A percentile compares a stretch with the other conserved stretches of the same genome.
Evolutionary conservation across 2,888 invertebrate species (phyloP).

Genomic region (Philopedon plagiatum): DNA sequence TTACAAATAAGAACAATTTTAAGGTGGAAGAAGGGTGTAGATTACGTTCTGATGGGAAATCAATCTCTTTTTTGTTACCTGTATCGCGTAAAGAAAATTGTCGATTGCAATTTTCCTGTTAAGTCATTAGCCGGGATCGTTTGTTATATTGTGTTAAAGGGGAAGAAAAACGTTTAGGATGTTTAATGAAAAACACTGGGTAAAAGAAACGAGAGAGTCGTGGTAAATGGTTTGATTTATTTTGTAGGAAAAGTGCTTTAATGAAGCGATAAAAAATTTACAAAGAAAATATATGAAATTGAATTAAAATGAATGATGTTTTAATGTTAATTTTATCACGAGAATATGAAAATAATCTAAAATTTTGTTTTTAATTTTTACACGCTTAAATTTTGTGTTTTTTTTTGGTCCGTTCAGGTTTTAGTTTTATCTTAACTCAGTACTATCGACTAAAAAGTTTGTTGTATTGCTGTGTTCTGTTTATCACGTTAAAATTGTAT

Average conservation of each 20-base stretch:
- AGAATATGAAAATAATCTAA: no score
- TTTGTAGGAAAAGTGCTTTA: neutral
- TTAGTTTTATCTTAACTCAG: no score
- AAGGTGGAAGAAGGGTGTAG: conserved; percentile 42
- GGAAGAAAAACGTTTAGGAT: conserved; percentile 23
- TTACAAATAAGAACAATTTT: conserved; percentile 47
- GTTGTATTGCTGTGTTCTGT: no score
- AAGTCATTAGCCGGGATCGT: conserved; percentile 41
- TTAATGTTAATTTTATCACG: no score
- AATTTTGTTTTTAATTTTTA: no score
- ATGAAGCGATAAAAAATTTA: neutral
- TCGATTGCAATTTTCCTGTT: conserved; percentile 43
- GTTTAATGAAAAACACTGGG: conserved; percentile 20
- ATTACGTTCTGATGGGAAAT: conserved; percentile 39
- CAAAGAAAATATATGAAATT: no score
- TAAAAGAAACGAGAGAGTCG: neutral
- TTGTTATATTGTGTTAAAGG: conserved; percentile 34
- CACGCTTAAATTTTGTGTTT: no score
- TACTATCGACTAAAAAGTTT: no score
- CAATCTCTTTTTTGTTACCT: conserved; percentile 45
- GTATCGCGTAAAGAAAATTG: conserved; percentile 40
- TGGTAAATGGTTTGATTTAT: conserved; percentile 4
- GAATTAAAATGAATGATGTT: no score
- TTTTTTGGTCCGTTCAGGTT: no score
- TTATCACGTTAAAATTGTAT: no score